These are phyloP conservation scores for Tinamus major DNA, from an alignment of 2,797 vertebrate genomes.

Conservation along the genomic window DNA sequence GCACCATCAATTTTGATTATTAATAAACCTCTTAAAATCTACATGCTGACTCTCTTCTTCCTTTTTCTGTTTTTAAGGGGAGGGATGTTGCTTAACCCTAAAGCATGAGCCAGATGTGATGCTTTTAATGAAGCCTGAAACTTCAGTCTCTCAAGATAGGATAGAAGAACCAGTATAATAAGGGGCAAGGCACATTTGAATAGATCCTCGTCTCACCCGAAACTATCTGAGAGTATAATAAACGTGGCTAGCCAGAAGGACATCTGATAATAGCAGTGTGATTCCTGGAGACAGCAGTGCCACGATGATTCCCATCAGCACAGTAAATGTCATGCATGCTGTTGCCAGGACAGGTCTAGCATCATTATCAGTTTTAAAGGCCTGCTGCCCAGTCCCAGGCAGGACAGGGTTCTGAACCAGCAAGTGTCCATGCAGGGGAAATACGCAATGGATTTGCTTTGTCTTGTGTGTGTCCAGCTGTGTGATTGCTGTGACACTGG, in stretches of 20 bases:
- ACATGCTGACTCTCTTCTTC: background rate
- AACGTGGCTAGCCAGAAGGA: background rate
- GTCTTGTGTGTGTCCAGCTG: background rate
- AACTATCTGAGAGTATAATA: background rate
- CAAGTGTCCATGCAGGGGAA: too few species aligned
- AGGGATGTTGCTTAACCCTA: too few species aligned
- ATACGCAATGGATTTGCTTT: background rate
- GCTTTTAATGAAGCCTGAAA: background rate
- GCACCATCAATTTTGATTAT: background rate
- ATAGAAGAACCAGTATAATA: background rate
- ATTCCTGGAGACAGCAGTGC: background rate
- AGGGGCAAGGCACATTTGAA: background rate
- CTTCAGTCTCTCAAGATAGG: background rate
- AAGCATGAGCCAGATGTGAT: background rate
- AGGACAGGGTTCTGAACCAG: background rate
- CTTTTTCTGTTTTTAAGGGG: background rate
- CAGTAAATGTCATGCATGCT: background rate
- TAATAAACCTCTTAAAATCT: slow-evolving; percentile 29
- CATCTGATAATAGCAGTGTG: background rate
- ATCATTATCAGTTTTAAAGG: background rate
- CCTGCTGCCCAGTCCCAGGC: background rate
- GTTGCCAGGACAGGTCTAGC: background rate
- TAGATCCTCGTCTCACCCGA: background rate
- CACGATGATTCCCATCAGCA: background rate
- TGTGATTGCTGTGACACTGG: background rate